Conservation (phyloP, 2,113 vertebrate genomes). For the Anseranas semipalmata region DNA sequence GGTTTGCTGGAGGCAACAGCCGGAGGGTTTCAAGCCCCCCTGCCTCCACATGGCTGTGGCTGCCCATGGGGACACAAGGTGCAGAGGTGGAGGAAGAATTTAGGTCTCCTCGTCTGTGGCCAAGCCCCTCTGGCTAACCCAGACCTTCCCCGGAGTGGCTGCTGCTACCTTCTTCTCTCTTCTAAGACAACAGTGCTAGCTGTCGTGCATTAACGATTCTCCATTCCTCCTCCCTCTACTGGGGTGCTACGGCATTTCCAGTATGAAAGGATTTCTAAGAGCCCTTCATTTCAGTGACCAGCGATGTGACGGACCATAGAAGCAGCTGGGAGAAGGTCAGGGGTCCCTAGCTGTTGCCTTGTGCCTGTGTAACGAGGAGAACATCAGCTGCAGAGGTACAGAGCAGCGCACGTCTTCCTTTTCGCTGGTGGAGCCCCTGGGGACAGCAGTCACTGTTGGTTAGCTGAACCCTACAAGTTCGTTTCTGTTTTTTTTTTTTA, state of each 20-base stretch:
- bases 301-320: background rate
- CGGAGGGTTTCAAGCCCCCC: background rate
- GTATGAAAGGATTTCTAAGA: background rate
- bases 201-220: background rate
- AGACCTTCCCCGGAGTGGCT: background rate
- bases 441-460: background rate
- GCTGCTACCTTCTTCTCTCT: background rate
- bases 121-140: background rate
- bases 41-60: background rate
- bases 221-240: background rate
- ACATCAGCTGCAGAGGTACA: background rate
- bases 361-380: background rate
- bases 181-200: background rate
- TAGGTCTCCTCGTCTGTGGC: background rate
- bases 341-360: background rate
- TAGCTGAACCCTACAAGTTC: background rate
- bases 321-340: background rate
- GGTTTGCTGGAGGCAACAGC: background rate
- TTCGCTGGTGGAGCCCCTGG: background rate
- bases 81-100: fast-evolving
- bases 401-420: fast-evolving
- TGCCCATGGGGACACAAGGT: too few species aligned
- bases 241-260: background rate
- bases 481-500: background rate
- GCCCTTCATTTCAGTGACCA: background rate